Evolutionary conservation across 2,113 vertebrate genomes (phyloP), one percentile per base, ranked within the genome.

Genomic region (Ceratotherium simum): DNA sequence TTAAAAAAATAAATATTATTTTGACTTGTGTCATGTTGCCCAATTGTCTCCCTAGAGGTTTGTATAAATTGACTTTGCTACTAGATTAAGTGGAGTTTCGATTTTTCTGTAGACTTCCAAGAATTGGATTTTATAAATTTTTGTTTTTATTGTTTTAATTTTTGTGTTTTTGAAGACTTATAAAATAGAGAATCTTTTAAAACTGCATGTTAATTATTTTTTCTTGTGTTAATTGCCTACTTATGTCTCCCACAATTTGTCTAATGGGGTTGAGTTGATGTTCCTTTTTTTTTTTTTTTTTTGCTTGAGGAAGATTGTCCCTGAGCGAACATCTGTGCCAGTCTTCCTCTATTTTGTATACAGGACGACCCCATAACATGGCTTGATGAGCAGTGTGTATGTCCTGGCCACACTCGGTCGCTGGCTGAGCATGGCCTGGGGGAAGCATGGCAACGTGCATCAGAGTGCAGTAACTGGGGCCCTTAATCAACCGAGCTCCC

Each of bases 1-100:
- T 94, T 94, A 72, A 81, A 92, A 79, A 90, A 86, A n/a, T 69
- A 79, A 96, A 67, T 86, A 89, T 60, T 85, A 76, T 90, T 94
- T 87, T 80, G 46, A 81, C 27, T 80, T 65, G 36, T 78, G 88
- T 81, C 48, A 21, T 13, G 46, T 67, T 54, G 60, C 48, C 17
- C 18, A 27, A 64, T 51, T 90, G 69, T 69, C 62, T 97, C 89
- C 67, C 16, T 79, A 79, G 54, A 69, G 29, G 21, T 56, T 67
- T 78, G 14, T 56, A 86, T 33, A 48, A n/a, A 94, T 90, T 93
- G 70, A 46, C 31, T 33, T 82, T 76, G 25, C 10, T 85, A 85
- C 2, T 21, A 39, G 46, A 85, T 92, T 78, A 92, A 96, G 25
- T 69, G 27, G 60, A 10, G 8, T 92, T 86, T 65, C 13, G 39